Evolutionary conservation across 92 coral and sea anemone genomes (phyloP).

Genomic region (Metridium senile): DNA sequence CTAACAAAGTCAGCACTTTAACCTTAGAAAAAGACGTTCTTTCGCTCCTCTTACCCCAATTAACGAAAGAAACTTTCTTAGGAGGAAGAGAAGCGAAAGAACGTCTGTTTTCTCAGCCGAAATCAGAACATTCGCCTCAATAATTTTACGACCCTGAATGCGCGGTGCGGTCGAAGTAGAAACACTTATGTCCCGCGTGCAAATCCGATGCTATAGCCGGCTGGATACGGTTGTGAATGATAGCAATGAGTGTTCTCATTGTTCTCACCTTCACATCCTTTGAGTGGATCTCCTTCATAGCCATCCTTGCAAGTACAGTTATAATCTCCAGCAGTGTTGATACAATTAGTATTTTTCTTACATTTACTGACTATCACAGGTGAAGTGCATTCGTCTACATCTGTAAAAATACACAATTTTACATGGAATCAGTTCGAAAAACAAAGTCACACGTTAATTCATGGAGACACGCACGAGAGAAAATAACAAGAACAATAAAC

Average conservation of each 20-base stretch:
- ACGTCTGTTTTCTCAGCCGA: neutral
- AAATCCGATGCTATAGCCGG: neutral
- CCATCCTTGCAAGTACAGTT: constrained; percentile 51
- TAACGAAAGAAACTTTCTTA: too few relatives aligned
- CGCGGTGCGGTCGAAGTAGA: neutral
- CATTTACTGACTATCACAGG: constrained; percentile 15
- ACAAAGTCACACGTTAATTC: too few relatives aligned
- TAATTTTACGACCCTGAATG: too few relatives aligned
- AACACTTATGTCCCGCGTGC: neutral
- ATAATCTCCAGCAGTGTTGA: constrained; percentile 31
- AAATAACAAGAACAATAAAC: too few relatives aligned
- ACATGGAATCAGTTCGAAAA: too few relatives aligned
- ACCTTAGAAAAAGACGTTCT: too few relatives aligned
- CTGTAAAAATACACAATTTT: neutral
- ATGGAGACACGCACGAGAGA: too few relatives aligned
- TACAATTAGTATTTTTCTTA: constrained; percentile 30
- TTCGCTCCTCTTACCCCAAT: too few relatives aligned
- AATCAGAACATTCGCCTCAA: too few relatives aligned
- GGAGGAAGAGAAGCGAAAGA: neutral
- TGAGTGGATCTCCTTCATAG: constrained; percentile 65
- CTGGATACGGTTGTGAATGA: neutral
- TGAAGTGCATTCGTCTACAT: constrained; percentile 1
- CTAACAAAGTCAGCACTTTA: too few relatives aligned
- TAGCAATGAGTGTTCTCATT: neutral
- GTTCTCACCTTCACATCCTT: constrained; percentile 64